Evolutionary conservation across 2,113 vertebrate species (phyloP).

Genomic region (Anguilla japonica): DNA sequence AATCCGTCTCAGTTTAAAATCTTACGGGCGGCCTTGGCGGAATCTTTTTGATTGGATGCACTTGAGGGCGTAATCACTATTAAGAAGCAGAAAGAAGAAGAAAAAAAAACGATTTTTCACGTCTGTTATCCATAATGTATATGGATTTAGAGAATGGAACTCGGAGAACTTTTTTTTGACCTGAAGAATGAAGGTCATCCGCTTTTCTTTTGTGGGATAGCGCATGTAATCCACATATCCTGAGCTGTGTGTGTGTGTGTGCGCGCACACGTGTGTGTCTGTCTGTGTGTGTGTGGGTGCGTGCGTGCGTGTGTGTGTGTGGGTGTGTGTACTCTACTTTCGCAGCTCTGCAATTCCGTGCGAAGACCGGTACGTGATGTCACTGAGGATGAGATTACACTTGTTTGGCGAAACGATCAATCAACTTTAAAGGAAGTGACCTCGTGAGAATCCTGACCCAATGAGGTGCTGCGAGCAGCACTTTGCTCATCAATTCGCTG

Average conservation of each 20-base stretch:
- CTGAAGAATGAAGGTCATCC: slow-evolving; percentile 7
- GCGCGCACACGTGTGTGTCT: not conserved
- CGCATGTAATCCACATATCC: not conserved
- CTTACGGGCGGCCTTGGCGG: slow-evolving; percentile 36
- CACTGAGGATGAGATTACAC: not conserved
- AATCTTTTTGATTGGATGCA: slow-evolving; percentile 26
- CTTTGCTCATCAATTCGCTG: not conserved
- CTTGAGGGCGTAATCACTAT: slow-evolving; percentile 23
- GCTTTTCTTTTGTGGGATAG: not conserved
- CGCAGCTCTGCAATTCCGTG: not conserved
- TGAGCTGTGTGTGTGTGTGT: not conserved
- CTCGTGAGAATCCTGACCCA: not conserved
- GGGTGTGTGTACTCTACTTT: too few species aligned
- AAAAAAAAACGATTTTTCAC: slow-evolving; percentile 21
- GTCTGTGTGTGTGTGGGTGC: too few species aligned
- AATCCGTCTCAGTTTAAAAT: slow-evolving; percentile 49
- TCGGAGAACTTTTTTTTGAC: slow-evolving; percentile 2
- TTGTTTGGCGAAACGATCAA: not conserved
- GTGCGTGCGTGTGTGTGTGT: too few species aligned
- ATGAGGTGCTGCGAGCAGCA: not conserved
- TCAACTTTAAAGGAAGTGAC: not conserved
- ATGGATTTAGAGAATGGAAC: slow-evolving; percentile 13
- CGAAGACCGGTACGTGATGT: not conserved
- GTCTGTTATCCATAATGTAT: slow-evolving; percentile 20
- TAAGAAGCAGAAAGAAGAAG: not conserved